phyloP scores from a whole-genome alignment of 2,113 vertebrate species.

The Tautogolabrus adspersus region DNA sequence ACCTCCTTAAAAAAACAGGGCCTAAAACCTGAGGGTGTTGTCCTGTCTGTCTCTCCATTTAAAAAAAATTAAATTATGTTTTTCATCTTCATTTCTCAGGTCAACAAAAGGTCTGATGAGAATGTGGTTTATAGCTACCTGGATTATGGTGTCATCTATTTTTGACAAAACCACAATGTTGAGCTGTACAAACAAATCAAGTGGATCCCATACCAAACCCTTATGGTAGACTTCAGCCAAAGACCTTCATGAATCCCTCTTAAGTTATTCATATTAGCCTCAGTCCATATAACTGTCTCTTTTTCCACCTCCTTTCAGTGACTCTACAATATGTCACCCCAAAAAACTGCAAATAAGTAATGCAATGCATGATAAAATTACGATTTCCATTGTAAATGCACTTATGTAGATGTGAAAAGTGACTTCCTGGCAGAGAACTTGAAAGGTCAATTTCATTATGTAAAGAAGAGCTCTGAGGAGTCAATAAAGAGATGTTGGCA shows the following conservation, averaged over 20 bases:
- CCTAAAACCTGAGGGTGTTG: neutral
- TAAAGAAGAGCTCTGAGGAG: constrained; percentile 42
- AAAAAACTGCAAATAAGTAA: constrained; percentile 71
- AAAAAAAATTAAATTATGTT: too few species aligned
- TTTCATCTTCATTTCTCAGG: neutral
- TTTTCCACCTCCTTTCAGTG: constrained; percentile 30
- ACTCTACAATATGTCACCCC: constrained; percentile 57
- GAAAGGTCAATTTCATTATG: constrained; percentile 56
- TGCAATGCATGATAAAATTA: constrained; percentile 68
- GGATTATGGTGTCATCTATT: constrained; percentile 60
- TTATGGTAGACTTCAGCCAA: constrained; percentile 39
- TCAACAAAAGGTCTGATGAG: constrained; percentile 40
- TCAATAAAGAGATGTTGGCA: constrained; percentile 48
- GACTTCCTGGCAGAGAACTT: constrained; percentile 57
- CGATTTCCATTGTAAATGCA: constrained; percentile 64
- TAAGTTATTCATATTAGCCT: constrained; percentile 19
- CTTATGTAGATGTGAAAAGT: constrained; percentile 62
- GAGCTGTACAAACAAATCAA: constrained; percentile 55
- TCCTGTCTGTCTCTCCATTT: too few species aligned
- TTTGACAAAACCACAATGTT: constrained; percentile 37
- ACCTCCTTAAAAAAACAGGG: too few species aligned
- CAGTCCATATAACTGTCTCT: constrained; percentile 35
- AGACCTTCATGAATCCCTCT: constrained; percentile 28
- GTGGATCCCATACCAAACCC: constrained; percentile 35
- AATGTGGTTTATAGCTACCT: constrained; percentile 45